Conservation (phyloP, 2,113 vertebrate genomes). For the Fukomys damarensis region DNA sequence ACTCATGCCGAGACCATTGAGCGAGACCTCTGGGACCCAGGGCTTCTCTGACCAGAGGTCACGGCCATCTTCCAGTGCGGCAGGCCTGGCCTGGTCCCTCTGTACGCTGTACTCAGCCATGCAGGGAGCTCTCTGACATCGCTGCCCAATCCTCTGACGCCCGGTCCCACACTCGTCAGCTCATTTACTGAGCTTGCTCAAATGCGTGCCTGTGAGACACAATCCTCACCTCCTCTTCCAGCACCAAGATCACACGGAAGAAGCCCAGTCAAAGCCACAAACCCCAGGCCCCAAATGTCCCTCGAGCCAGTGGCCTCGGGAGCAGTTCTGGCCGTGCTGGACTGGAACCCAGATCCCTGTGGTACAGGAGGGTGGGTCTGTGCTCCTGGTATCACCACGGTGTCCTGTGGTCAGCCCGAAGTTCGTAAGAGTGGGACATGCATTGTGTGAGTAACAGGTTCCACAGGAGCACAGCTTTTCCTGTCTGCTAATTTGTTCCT, state of each 20-base stretch:
- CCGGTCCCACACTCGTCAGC: rapidly evolving
- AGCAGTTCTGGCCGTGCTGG: rapidly evolving
- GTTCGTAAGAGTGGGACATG: rapidly evolving
- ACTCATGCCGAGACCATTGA: not conserved
- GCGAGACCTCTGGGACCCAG: not conserved
- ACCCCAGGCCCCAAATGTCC: not conserved
- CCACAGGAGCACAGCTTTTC: not conserved
- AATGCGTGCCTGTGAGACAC: rapidly evolving
- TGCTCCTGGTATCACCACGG: rapidly evolving
- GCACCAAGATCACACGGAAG: rapidly evolving
- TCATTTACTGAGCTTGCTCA: not conserved
- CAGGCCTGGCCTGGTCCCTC: rapidly evolving
- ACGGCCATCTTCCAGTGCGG: rapidly evolving
- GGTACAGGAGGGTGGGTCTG: rapidly evolving
- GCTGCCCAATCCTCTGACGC: rapidly evolving
- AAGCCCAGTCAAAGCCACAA: rapidly evolving
- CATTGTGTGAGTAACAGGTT: rapidly evolving
- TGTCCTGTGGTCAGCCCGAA: rapidly evolving
- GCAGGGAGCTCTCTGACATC: not conserved
- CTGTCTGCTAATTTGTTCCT: not conserved
- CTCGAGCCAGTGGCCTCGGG: rapidly evolving
- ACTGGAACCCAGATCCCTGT: rapidly evolving
- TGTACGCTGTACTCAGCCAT: rapidly evolving
- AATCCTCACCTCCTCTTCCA: rapidly evolving
- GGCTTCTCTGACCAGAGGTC: not conserved